Evolutionary conservation across 2,888 invertebrate genomes (phyloP), one percentile per base, ranked within the genome.

Genomic region (Apamea crenata): DNA sequence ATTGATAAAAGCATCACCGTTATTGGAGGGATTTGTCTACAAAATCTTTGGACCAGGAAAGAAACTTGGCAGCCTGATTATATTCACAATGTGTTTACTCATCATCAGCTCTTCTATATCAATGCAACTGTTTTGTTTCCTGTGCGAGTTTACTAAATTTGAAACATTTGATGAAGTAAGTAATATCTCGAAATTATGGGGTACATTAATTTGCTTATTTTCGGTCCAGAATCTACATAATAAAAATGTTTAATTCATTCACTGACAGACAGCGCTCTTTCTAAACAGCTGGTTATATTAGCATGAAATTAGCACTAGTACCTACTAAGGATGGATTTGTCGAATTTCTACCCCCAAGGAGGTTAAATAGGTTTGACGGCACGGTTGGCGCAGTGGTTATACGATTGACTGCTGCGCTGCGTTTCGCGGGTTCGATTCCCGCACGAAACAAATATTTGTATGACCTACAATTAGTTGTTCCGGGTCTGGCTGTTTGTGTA

Each of bases 71-170:
- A 99, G 99, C 89, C 97, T 99, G n/a, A 99, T 99, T 75, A 99
- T 99, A 91, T 99, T 99, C 95, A 99, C 99, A 68, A 99, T 99
- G 99, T 99, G 99, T 94, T 98, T 99, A 93, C 97, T 99, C 75
- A 99, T 99, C 80, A 99, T 99, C 90, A 99, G 99, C 77, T 99
- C 99, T 6, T 99, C 99, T 87, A 99, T 99, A 92, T 99, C 99
- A 68, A 99, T 99, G 98, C 99, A 99, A 94, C 96, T 99, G 59
- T 99, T 99, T 94, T 99, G 99, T 94, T 99, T 99, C 92, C 97
- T 99, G 12, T 98, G 98, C 84, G 99, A 99, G 91, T 99, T 99
- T 90, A 98, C 99, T 2, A 99, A 99, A 95, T 99, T 99, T 94
- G 99, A 99, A 96, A 99, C 99, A 7, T 99, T 99, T 94, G 99